Evolutionary conservation across 2,888 invertebrate species (phyloP).

Genomic region (Meghimatium bilineatum): DNA sequence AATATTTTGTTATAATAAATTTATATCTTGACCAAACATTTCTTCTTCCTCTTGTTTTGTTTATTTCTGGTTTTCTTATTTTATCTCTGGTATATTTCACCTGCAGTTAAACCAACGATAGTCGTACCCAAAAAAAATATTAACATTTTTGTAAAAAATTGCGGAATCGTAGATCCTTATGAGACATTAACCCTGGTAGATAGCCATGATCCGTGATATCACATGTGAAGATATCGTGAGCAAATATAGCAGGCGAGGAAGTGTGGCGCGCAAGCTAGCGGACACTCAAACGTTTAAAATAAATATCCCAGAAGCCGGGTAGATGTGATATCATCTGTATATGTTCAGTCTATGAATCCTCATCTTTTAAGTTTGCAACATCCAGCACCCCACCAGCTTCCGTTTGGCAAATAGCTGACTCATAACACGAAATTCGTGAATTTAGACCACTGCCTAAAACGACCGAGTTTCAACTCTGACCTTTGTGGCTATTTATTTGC

Average conservation of each 20-base stretch:
- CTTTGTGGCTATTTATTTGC: constrained; percentile 2
- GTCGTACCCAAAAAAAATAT: not conserved
- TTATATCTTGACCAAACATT: too few relatives aligned
- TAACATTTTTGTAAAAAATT: too few relatives aligned
- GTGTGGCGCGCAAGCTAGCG: not conserved
- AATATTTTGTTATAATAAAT: too few relatives aligned
- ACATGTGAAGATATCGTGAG: not conserved
- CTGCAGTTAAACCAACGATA: not conserved
- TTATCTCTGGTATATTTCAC: not conserved
- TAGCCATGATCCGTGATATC: constrained; percentile 9
- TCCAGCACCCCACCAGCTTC: constrained; percentile 1
- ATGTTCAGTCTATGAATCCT: not conserved
- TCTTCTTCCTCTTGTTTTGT: too few relatives aligned
- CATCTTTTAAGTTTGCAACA: not conserved
- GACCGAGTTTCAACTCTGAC: constrained; percentile 10
- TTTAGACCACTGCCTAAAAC: constrained; percentile 2
- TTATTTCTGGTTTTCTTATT: not conserved
- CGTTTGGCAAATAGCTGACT: not conserved
- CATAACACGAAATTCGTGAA: not conserved
- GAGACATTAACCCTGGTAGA: constrained; percentile 14
- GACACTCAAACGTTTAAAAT: not conserved
- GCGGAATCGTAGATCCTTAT: not conserved
- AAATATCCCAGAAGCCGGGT: not conserved
- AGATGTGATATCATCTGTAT: not conserved
- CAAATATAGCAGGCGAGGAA: constrained; percentile 7